phyloP scores from a whole-genome alignment of 2,888 invertebrate genomes.

The Noctua comes region DNA sequence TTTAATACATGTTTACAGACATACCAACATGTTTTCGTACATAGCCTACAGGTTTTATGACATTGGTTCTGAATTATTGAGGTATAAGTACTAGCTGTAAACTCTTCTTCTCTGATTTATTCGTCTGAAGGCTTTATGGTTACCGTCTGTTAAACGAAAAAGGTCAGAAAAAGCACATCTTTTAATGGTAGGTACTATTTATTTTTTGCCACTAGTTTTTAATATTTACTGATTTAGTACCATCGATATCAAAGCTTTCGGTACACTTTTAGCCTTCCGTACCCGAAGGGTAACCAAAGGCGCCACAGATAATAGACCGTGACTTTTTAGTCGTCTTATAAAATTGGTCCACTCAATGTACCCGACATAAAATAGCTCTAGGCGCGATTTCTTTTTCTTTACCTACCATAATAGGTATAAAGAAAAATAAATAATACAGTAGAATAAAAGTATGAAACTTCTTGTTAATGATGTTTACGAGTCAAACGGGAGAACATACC shows the following conservation, averaged over 20 bases:
- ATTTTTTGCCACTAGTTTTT: not conserved
- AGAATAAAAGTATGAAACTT: too few relatives aligned
- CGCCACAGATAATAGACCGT: too few relatives aligned
- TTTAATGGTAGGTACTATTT: not conserved
- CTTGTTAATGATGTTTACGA: too few relatives aligned
- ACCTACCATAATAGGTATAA: too few relatives aligned
- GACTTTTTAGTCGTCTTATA: too few relatives aligned
- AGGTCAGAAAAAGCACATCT: not conserved
- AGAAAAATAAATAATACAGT: too few relatives aligned
- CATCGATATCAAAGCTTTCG: not conserved
- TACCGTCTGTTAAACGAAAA: not conserved
- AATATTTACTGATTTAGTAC: not conserved
- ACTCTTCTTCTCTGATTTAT: conserved; percentile 9
- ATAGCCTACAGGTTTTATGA: not conserved
- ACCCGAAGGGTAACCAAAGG: too few relatives aligned
- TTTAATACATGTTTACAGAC: conserved; percentile 12
- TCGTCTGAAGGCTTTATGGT: not conserved
- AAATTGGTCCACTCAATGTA: too few relatives aligned
- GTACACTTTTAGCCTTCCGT: not conserved
- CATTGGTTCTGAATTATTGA: conserved; percentile 20
- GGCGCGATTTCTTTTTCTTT: too few relatives aligned
- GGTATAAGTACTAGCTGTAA: not conserved
- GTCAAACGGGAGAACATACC: too few relatives aligned
- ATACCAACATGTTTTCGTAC: not conserved
- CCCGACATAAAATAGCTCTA: too few relatives aligned